These are phyloP conservation scores for Neolamprologus hecqui DNA, from an alignment of 2,113 vertebrate species.

Conservation along the genomic window DNA sequence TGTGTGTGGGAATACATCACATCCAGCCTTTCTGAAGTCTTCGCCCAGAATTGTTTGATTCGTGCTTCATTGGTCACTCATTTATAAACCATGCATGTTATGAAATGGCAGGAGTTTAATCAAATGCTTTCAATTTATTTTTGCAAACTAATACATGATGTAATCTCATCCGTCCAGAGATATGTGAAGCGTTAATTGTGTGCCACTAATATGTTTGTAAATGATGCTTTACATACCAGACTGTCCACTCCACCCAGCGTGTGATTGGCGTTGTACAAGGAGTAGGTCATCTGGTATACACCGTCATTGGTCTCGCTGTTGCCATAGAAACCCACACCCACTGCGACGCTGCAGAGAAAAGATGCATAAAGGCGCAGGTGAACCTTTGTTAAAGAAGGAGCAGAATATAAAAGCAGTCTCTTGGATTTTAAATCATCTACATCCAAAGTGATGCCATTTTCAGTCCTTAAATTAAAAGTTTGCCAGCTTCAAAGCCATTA, in stretches of 20 bases:
- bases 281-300: constrained; percentile 88
- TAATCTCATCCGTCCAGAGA: background rate
- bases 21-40: background rate
- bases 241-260: constrained; percentile 83
- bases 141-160: background rate
- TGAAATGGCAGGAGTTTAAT: background rate
- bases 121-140: background rate
- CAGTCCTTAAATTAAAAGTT: background rate
- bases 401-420: background rate
- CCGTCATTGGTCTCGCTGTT: constrained; percentile 97
- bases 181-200: background rate
- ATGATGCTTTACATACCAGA: constrained; percentile 75
- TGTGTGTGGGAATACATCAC: background rate
- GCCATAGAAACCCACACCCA: constrained; percentile 94
- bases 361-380: background rate
- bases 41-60: background rate
- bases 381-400: background rate
- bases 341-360: constrained; percentile 72
- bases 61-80: background rate
- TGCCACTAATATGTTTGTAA: background rate
- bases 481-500: background rate
- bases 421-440: background rate
- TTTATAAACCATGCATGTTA: background rate
- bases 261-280: constrained; percentile 89
- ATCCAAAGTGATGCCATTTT: background rate